These are phyloP conservation scores for Drosophila birchii DNA, from an alignment of 2,888 invertebrate species.

Conservation along the genomic window DNA sequence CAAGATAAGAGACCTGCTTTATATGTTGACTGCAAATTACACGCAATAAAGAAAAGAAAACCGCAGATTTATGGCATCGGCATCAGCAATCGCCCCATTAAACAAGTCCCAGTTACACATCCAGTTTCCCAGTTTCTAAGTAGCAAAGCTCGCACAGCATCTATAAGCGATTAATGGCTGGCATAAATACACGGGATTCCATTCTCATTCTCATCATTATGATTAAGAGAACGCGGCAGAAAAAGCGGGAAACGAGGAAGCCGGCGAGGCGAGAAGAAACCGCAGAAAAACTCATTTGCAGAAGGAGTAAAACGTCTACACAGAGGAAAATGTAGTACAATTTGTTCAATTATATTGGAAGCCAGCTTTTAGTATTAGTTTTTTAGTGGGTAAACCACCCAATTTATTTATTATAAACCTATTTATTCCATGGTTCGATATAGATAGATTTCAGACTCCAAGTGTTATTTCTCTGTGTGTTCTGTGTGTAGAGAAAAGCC, in stretches of 20 bases:
- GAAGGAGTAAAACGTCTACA: constrained; percentile 10
- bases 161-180: constrained; percentile 35
- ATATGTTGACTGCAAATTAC: constrained; percentile 2
- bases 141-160: constrained; percentile 7
- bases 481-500: constrained; percentile 20
- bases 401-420: background rate
- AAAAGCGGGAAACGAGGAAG: constrained; percentile 18
- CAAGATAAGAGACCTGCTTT: background rate
- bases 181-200: constrained; percentile 39
- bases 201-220: constrained; percentile 26
- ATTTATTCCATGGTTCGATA: background rate
- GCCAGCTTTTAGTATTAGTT: background rate
- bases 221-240: constrained; percentile 19
- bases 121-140: constrained; percentile 20
- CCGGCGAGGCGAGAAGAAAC: constrained; percentile 33
- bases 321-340: background rate
- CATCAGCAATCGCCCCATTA: constrained; percentile 2
- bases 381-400: background rate
- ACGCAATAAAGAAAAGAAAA: constrained; percentile 8
- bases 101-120: constrained; percentile 27
- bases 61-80: constrained; percentile 16
- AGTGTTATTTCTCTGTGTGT: background rate
- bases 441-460: background rate
- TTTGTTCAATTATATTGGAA: background rate
- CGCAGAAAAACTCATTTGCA: constrained; percentile 69